Conservation (phyloP, 2,797 vertebrate species). For the Hoplostethus atlanticus region DNA sequence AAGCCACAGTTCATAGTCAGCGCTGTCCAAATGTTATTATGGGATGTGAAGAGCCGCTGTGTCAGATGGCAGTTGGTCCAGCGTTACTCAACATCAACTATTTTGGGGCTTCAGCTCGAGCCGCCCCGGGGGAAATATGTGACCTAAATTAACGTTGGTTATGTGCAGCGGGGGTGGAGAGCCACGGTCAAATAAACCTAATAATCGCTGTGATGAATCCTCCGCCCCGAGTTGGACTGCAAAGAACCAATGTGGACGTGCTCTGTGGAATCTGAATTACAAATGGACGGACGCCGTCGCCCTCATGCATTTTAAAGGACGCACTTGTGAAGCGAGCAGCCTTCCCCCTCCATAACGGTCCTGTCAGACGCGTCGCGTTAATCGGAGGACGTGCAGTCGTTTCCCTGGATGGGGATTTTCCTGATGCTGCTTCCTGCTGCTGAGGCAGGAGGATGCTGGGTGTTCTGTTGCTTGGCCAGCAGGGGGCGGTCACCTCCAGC, state of each 20-base stretch:
- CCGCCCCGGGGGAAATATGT: constrained; percentile 48
- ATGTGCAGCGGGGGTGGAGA: constrained; percentile 33
- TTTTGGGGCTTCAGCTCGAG: constrained; percentile 45
- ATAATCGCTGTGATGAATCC: constrained; percentile 49
- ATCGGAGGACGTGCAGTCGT: no score
- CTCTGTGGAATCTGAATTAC: constrained; percentile 57
- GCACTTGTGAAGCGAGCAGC: background rate
- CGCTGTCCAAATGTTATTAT: no score
- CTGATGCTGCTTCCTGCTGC: no score
- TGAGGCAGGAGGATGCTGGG: background rate
- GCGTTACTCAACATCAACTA: constrained; percentile 31
- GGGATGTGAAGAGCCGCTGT: no score
- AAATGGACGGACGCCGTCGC: constrained; percentile 32
- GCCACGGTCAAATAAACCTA: constrained; percentile 52
- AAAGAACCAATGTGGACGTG: constrained; percentile 30
- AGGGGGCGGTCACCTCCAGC: constrained; percentile 56
- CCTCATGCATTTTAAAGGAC: background rate
- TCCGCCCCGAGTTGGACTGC: constrained; percentile 26
- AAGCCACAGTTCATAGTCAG: no score
- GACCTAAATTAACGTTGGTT: constrained; percentile 63
- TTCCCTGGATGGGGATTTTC: no score
- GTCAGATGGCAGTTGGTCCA: constrained; percentile 24
- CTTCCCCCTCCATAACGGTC: no score
- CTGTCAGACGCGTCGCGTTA: no score
- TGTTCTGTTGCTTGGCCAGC: constrained; percentile 58